Evolutionary conservation across 2,113 vertebrate genomes (phyloP).

Genomic region (Rhinogobius similis): DNA sequence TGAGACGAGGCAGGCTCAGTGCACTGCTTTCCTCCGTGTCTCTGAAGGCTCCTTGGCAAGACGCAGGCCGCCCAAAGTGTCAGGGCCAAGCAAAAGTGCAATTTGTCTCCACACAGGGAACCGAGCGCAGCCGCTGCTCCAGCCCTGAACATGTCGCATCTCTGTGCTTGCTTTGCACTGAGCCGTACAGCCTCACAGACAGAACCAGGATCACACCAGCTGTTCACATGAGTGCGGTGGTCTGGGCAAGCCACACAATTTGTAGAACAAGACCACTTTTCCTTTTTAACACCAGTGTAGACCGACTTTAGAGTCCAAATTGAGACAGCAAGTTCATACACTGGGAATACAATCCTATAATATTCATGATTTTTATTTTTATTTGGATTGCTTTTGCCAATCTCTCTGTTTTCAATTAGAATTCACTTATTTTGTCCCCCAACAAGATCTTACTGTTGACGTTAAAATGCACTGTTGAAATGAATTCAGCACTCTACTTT

Average conservation of each 20-base stretch:
- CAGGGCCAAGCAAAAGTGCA: constrained; percentile 66
- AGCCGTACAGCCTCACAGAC: constrained; percentile 58
- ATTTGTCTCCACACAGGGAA: constrained; percentile 74
- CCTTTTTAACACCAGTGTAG: constrained; percentile 35
- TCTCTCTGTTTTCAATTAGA: too few relatives aligned
- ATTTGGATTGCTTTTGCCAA: too few relatives aligned
- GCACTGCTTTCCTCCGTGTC: constrained; percentile 59
- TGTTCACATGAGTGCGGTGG: constrained; percentile 50
- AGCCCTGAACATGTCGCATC: constrained; percentile 61
- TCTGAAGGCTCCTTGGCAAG: constrained; percentile 66
- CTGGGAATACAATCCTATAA: neutral
- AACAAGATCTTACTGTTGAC: too few relatives aligned
- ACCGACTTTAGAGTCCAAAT: constrained; percentile 11
- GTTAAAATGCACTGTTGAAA: too few relatives aligned
- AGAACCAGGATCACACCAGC: constrained; percentile 48
- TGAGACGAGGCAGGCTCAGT: constrained; percentile 68
- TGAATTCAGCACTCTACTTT: too few relatives aligned
- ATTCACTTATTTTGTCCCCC: neutral
- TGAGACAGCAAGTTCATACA: neutral
- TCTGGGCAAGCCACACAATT: constrained; percentile 42
- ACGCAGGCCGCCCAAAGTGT: constrained; percentile 68
- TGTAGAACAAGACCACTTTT: constrained; percentile 24
- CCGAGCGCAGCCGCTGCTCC: constrained; percentile 42
- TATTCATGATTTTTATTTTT: too few relatives aligned
- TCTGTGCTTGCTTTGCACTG: constrained; percentile 68